Conservation (phyloP, 2,113 vertebrate genomes). For the Osmerus eperlanus region DNA sequence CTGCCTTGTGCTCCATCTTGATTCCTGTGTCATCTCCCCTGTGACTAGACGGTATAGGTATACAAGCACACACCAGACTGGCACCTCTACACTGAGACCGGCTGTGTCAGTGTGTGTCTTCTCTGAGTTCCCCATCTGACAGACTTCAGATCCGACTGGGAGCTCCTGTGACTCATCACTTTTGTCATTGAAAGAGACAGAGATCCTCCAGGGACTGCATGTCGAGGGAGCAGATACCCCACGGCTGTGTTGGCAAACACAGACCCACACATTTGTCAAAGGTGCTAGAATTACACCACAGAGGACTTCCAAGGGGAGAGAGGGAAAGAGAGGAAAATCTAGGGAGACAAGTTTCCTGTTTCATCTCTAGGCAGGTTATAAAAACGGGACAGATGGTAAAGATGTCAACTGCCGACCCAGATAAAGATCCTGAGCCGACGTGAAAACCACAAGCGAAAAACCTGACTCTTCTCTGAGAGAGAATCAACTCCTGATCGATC, state of each 20-base stretch:
- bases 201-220: not conserved
- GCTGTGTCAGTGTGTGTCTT: conserved; percentile 28
- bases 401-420: too few species aligned
- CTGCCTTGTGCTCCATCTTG: not conserved
- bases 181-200: conserved; percentile 25
- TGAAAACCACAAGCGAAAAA: not conserved
- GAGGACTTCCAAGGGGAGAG: not conserved
- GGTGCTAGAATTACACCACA: not conserved
- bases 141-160: conserved; percentile 15
- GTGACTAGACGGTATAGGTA: conserved; percentile 3
- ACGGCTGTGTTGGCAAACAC: not conserved
- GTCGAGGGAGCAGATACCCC: not conserved
- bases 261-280: not conserved
- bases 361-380: too few species aligned
- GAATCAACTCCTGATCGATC: conserved; percentile 6
- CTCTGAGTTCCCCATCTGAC: conserved; percentile 11
- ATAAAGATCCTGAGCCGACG: not conserved
- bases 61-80: not conserved
- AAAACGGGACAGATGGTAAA: too few species aligned
- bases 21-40: not conserved
- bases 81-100: conserved; percentile 19
- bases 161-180: conserved; percentile 50
- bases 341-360: too few species aligned
- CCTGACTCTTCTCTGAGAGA: not conserved
- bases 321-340: too few species aligned